Conservation (phyloP, 2,888 invertebrate genomes). For the Epicampocera succincta region DNA sequence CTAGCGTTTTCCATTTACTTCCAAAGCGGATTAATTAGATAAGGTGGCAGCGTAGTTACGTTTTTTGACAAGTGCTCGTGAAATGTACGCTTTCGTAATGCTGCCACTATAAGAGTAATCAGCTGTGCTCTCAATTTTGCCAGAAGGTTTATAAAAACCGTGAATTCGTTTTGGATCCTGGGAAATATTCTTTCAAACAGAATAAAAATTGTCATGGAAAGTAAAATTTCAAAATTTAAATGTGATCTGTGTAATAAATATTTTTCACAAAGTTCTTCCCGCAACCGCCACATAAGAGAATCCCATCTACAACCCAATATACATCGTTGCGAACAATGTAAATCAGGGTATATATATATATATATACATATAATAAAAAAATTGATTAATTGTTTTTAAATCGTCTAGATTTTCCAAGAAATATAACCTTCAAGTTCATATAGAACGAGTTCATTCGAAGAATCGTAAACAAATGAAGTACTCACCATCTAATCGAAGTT, state of each 20-base stretch:
- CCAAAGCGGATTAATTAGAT: too few species aligned
- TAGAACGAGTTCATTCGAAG: conserved; percentile 48
- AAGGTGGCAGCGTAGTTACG: too few species aligned
- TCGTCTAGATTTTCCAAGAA: conserved; percentile 61
- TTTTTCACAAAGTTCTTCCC: conserved; percentile 73
- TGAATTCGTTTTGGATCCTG: background rate
- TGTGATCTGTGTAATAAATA: conserved; percentile 69
- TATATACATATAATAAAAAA: background rate
- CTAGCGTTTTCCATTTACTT: too few species aligned
- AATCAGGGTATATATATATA: conserved; percentile 65
- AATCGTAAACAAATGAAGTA: conserved; percentile 59
- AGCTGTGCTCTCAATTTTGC: too few species aligned
- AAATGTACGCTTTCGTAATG: too few species aligned
- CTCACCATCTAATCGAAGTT: conserved; percentile 70
- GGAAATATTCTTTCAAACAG: background rate
- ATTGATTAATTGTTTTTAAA: background rate
- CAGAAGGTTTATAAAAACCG: too few species aligned
- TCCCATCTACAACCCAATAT: conserved; percentile 70
- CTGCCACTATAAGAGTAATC: too few species aligned
- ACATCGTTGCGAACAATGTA: conserved; percentile 72
- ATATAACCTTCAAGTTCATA: conserved; percentile 59
- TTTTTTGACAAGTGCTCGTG: too few species aligned
- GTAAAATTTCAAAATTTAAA: background rate
- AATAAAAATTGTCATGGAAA: conserved; percentile 4
- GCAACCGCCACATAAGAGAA: conserved; percentile 72